Base-by-base conservation (phyloP, 2,797 vertebrate species). In the Triplophysa yarkandensis region DNA sequence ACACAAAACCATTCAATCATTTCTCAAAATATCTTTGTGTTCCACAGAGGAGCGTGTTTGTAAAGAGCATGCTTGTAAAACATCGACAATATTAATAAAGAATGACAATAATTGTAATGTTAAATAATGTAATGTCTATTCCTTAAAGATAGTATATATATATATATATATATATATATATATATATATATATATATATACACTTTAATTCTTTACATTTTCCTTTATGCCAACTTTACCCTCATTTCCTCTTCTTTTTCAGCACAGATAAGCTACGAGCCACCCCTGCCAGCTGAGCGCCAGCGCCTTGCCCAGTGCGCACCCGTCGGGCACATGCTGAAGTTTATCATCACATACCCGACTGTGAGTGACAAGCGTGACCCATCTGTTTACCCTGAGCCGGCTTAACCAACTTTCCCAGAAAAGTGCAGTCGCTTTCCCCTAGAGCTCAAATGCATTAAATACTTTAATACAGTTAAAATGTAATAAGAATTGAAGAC, bases 331-430 rank as follows among this genome's bases (percentile, higher is more conserved):
- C 89, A 93, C 82, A 73, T 92, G 82, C 88, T 87, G 5, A 93
- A 92, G 83, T 93, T 91, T 79, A 88, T 93, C 58, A 78, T 93
- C 74, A 93, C 90, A n/a, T 92, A 92, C 82, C 82, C 85, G 28
- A 90, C 81, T 44, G 92, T 93, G 80, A 92, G 91, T 90, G 70
- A 67, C 69, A 66, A 2, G 41, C 54, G 5, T 65, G 43, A 36
- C 34, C 13, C 32, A 21, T 25, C 43, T 66, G 23, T 44, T 63
- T 48, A 77, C 19, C 19, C 72, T 67, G 39, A 48, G 21, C 19
- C 25, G 0, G 60, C 46, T 54, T 57, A 54, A 55, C 71, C 3
- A 28, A 62, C 50, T 62, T 48, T 60, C 21, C 43, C 9, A 61
- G 19, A 19, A 50, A n/a, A 32, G 55, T 25, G 41, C 55, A 64